These are phyloP conservation scores for Volucella inflata DNA, from an alignment of 2,888 invertebrate genomes.

Conservation along the genomic window DNA sequence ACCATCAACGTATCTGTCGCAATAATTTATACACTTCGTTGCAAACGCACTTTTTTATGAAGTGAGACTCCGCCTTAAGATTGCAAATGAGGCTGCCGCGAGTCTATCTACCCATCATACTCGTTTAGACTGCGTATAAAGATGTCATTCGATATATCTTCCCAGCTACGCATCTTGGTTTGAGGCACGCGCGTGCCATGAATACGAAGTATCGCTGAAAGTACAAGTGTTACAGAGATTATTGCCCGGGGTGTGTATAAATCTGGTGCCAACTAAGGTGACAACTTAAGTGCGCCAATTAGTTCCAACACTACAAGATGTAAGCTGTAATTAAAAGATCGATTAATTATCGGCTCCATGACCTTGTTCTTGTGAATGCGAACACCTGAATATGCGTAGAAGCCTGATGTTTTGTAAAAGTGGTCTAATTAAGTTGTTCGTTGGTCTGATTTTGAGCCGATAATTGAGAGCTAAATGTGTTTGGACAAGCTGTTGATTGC, in stretches of 20 bases:
- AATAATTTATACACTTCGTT: conserved; percentile 57
- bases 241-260: conserved; percentile 29
- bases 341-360: conserved; percentile 65
- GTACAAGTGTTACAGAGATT: conserved; percentile 64
- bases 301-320: conserved; percentile 51
- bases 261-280: conserved; percentile 31
- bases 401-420: conserved; percentile 29
- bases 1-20: conserved; percentile 71
- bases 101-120: neutral
- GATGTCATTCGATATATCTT: conserved; percentile 65
- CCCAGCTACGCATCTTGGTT: conserved; percentile 20
- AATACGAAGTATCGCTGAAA: conserved; percentile 54
- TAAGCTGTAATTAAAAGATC: conserved; percentile 61
- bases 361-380: conserved; percentile 17
- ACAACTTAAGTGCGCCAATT: conserved; percentile 58
- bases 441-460: conserved; percentile 24
- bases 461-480: conserved; percentile 48
- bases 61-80: neutral
- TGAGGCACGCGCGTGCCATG: conserved; percentile 24
- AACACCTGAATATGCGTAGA: conserved; percentile 45
- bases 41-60: conserved; percentile 38
- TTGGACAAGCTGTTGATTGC: conserved; percentile 43
- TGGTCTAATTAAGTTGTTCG: conserved; percentile 62
- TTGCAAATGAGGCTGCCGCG: neutral
- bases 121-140: conserved; percentile 8